phyloP scores from a whole-genome alignment of 2,113 vertebrate genomes.

The Sinocyclocheilus maitianheensis region DNA sequence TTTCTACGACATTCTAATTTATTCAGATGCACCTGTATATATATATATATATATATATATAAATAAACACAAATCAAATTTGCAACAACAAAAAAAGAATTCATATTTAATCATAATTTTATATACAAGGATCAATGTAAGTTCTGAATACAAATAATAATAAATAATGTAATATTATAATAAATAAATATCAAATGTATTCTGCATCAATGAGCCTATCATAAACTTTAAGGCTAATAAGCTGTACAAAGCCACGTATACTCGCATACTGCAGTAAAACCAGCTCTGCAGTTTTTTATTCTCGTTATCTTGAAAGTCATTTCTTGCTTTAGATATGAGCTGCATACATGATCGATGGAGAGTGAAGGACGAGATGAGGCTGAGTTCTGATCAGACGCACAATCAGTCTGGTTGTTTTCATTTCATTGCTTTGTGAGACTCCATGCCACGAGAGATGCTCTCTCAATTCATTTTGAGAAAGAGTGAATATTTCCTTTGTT shows the following conservation, averaged over 20 bases:
- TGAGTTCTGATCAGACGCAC: not conserved
- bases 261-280: not conserved
- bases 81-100: too few relatives aligned
- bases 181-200: not conserved
- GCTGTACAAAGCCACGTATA: not conserved
- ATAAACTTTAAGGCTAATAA: not conserved
- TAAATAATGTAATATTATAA: too few relatives aligned
- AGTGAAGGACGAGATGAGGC: not conserved
- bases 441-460: not conserved
- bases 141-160: too few relatives aligned
- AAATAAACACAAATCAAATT: too few relatives aligned
- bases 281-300: not conserved
- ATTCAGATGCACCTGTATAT: too few relatives aligned
- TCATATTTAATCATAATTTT: too few relatives aligned
- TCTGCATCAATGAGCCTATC: not conserved
- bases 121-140: too few relatives aligned
- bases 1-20: too few relatives aligned
- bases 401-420: slow-evolving; percentile 22
- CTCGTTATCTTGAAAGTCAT: not conserved
- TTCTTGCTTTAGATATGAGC: not conserved
- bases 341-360: not conserved
- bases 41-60: too few relatives aligned
- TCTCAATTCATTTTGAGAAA: not conserved
- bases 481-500: not conserved
- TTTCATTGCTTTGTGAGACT: not conserved